Conservation (phyloP, 1,140 invertebrate species). For the Alviniconcha marisindica region DNA sequence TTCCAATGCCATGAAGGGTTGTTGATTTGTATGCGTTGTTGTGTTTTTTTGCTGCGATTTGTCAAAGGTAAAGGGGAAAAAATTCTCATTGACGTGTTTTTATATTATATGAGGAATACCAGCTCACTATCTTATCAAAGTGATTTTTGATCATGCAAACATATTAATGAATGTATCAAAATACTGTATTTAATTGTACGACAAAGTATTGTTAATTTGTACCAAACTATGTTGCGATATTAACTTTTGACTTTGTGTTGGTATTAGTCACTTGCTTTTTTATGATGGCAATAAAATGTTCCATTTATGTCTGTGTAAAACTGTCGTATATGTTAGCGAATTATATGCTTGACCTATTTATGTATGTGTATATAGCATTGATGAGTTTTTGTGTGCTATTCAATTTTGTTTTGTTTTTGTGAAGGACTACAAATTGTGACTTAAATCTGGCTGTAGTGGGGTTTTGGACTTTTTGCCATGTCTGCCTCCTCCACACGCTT, state of each 20-base stretch:
- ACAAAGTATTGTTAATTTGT: conserved; percentile 21
- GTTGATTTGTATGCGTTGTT: not conserved
- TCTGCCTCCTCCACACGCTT: conserved; percentile 27
- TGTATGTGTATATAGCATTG: not conserved
- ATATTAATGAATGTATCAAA: conserved; percentile 22
- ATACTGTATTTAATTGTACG: conserved; percentile 14
- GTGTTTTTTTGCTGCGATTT: not conserved
- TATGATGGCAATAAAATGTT: conserved; percentile 35
- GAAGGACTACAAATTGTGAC: not conserved
- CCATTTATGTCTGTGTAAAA: conserved; percentile 13
- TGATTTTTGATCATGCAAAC: conserved; percentile 25
- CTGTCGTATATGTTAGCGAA: not conserved
- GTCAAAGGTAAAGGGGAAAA: not conserved
- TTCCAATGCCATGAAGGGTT: conserved; percentile 26
- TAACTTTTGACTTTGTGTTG: conserved; percentile 13
- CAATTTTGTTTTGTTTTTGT: not conserved
- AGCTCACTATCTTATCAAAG: conserved; percentile 21
- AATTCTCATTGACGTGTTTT: not conserved
- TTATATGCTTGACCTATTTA: conserved; percentile 12
- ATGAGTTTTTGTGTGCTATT: not conserved
- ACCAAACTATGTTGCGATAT: conserved; percentile 9
- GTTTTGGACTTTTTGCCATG: conserved; percentile 21
- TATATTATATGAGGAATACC: conserved; percentile 18
- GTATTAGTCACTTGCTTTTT: conserved; percentile 35
- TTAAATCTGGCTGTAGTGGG: not conserved